A percentile compares a stretch with the other conserved stretches of the same genome.
phyloP scores from a whole-genome alignment of 2,797 vertebrate genomes.

The Ptychadena robeensis region DNA sequence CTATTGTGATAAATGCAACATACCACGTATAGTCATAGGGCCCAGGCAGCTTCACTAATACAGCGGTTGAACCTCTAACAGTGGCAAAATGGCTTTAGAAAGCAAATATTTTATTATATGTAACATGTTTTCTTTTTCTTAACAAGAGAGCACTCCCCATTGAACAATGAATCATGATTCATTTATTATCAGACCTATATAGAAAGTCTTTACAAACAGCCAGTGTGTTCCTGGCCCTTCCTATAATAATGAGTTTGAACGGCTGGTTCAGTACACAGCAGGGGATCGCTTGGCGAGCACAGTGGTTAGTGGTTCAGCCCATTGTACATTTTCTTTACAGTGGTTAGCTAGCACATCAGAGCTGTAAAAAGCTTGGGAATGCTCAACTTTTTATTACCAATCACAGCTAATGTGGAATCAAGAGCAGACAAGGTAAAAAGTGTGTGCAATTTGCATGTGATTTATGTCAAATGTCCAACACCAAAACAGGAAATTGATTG shows the following conservation, averaged over 20 bases:
- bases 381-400: neutral
- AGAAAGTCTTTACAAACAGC: neutral
- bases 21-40: no score
- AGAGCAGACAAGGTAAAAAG: neutral
- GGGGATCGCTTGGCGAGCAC: neutral
- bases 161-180: neutral
- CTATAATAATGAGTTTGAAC: conserved; percentile 1
- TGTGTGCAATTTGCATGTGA: neutral
- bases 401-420: neutral
- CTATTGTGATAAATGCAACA: no score
- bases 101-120: neutral
- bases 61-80: no score
- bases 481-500: neutral
- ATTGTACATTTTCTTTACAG: conserved; percentile 17
- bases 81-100: no score
- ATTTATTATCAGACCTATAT: neutral
- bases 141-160: neutral
- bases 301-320: conserved; percentile 7
- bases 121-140: neutral
- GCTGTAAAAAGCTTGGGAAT: neutral
- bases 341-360: conserved; percentile 9
- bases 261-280: neutral
- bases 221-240: neutral
- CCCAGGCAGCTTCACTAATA: no score
- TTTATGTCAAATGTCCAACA: neutral